A percentile compares a stretch with the other conserved stretches of the same genome.
phyloP scores from a whole-genome alignment of 2,888 invertebrate genomes.

The Zygothrica quintamaculata region DNA sequence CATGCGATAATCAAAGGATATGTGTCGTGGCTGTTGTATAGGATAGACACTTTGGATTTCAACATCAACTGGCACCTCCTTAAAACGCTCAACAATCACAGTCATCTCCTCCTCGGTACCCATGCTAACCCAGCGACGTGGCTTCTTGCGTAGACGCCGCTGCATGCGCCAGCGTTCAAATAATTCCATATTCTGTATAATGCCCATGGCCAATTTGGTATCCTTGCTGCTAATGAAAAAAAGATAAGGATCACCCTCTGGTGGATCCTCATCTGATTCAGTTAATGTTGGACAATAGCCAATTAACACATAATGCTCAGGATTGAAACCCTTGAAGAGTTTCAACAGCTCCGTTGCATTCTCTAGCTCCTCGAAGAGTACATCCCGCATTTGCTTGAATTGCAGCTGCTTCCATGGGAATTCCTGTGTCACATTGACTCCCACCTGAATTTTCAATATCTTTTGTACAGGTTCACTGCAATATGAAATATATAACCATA shows the following conservation, averaged over 20 bases:
- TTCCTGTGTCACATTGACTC: slow-evolving; percentile 89
- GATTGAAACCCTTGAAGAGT: slow-evolving; percentile 82
- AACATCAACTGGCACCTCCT: slow-evolving; percentile 87
- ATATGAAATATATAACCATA: too few species aligned
- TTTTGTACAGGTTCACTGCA: slow-evolving; percentile 68
- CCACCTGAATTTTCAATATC: slow-evolving; percentile 87
- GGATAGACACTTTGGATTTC: slow-evolving; percentile 89
- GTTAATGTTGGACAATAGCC: slow-evolving; percentile 89
- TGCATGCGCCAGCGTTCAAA: slow-evolving; percentile 85
- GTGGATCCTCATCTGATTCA: slow-evolving; percentile 84
- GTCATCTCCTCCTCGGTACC: slow-evolving; percentile 89
- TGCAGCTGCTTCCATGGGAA: slow-evolving; percentile 89
- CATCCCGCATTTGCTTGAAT: slow-evolving; percentile 87
- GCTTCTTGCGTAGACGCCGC: slow-evolving; percentile 86
- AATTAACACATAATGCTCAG: slow-evolving; percentile 86
- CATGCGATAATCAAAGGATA: slow-evolving; percentile 86
- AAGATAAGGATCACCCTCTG: slow-evolving; percentile 89
- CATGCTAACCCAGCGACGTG: slow-evolving; percentile 86
- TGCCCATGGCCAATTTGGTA: slow-evolving; percentile 84
- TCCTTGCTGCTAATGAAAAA: slow-evolving; percentile 86
- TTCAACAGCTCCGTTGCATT: slow-evolving; percentile 85
- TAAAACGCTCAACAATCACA: slow-evolving; percentile 85
- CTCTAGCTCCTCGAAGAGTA: slow-evolving; percentile 85
- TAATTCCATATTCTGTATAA: slow-evolving; percentile 86
- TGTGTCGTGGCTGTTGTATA: slow-evolving; percentile 83